Base-by-base conservation (phyloP, 2,888 invertebrate species). In the Dimorphilus gyrociliatus region DNA sequence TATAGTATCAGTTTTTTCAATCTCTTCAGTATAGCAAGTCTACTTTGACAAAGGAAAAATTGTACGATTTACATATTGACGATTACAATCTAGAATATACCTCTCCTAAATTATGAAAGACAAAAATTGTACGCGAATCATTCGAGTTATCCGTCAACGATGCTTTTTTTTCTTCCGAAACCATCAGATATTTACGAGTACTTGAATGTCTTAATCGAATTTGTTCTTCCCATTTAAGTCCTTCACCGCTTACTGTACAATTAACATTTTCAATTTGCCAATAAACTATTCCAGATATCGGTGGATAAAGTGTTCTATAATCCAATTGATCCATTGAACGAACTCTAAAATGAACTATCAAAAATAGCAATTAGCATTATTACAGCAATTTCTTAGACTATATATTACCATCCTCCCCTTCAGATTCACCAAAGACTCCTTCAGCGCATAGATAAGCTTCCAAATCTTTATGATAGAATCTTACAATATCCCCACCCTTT, bases 381-480 rank as follows among this genome's bases (percentile, higher is more conserved):
- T 16, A 27, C 16, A 26, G 12, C 15, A 16, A 26, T 18, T 16
- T 10, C 12, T 24, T 23, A 5, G 16, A 23, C 19, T 30, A 2
- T 35, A 31, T 12, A 28, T 23, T 38, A 55, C 55, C 55, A 32
- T 56, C 51, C 37, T 56, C 56, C 3, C 53, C 51, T 10, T 53
- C 43, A 18, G 48, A 48, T 15, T 55, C 51, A 16, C 48, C 48
- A 40, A 52, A 56, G 14, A 53, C 34, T 4, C 56, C 56, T 36
- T 58, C 58, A 1, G 55, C 55, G 13, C 53, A 53, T 28, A 58
- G 39, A 29, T 56, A 58, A 1, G 57, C 57, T 33, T 58, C 56
- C 19, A 55, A 38, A 29, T 58, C 58, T 34, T 55, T 55, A 39
- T 58, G 58, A 31, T 55, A 58, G 23, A 58, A 29, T 14, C 56